Evolutionary conservation across 92 coral and sea anemone species (phyloP).

Genomic region (Epizoanthus ramosus): DNA sequence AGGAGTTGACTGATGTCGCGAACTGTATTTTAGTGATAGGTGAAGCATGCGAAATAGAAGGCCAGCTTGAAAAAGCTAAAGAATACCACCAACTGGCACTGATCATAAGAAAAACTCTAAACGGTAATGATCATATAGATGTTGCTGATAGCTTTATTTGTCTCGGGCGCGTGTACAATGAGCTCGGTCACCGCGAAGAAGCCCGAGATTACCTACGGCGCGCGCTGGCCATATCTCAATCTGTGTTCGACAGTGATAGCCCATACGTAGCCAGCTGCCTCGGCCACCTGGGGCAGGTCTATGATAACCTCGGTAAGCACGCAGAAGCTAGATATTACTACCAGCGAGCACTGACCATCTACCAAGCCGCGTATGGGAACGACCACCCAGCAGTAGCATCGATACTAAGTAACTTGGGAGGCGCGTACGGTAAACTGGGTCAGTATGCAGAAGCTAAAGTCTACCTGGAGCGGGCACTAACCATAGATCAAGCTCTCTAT

Average conservation of each 20-base stretch:
- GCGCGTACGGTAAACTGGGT: neutral
- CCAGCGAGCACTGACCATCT: neutral
- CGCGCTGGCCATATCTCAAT: neutral
- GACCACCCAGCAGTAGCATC: neutral
- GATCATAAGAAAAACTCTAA: neutral
- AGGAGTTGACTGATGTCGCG: too few relatives aligned
- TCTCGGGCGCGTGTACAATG: neutral
- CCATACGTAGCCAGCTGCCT: conserved; percentile 1
- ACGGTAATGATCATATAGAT: too few relatives aligned
- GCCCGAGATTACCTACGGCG: neutral
- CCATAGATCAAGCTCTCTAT: neutral
- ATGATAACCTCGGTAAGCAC: neutral
- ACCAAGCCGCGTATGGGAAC: neutral
- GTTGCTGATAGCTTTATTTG: neutral
- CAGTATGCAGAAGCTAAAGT: neutral
- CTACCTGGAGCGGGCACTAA: neutral
- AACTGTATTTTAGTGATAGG: neutral
- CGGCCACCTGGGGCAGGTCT: conserved; percentile 6
- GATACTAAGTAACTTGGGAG: neutral
- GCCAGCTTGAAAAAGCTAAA: conserved; percentile 9
- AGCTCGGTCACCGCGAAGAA: neutral
- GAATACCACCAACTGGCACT: neutral
- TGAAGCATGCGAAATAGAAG: neutral
- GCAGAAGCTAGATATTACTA: neutral
- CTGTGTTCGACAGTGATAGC: neutral